These are phyloP conservation scores for Diaperis boleti DNA, from an alignment of 2,888 invertebrate genomes.

Conservation along the genomic window DNA sequence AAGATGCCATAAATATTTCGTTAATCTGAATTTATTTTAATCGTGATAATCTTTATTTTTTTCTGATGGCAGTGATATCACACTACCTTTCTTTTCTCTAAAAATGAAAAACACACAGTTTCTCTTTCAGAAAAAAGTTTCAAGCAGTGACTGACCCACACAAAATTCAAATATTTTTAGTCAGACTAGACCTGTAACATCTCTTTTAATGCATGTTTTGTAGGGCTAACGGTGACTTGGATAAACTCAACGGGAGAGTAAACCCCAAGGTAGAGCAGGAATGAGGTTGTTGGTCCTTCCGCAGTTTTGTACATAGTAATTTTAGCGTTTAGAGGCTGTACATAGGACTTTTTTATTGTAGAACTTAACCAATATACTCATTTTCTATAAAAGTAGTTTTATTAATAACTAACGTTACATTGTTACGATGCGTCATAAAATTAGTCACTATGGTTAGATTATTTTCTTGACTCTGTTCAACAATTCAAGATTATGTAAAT, in stretches of 20 bases:
- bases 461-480: background rate
- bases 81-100: conserved; percentile 1
- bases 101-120: too few species aligned
- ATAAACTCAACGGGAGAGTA: conserved; percentile 61
- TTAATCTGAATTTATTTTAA: too few species aligned
- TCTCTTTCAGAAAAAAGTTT: too few species aligned
- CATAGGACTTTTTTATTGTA: conserved; percentile 6
- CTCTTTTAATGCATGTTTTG: conserved; percentile 46
- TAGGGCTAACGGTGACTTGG: conserved; percentile 62
- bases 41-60: too few species aligned
- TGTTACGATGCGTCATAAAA: conserved; percentile 15
- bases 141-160: too few species aligned
- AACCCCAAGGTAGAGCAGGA: conserved; percentile 57
- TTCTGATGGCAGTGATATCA: conserved; percentile 2
- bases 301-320: conserved; percentile 3
- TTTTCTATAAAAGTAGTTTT: conserved; percentile 4
- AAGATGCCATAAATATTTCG: too few species aligned
- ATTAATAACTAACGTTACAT: conserved; percentile 11
- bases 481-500: too few species aligned
- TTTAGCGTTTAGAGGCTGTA: background rate
- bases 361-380: conserved; percentile 13
- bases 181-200: too few species aligned
- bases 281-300: conserved; percentile 31
- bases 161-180: too few species aligned
- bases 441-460: conserved; percentile 14